Evolutionary conservation across 2,113 vertebrate species (phyloP).

Genomic region (Oreochromis niloticus): DNA sequence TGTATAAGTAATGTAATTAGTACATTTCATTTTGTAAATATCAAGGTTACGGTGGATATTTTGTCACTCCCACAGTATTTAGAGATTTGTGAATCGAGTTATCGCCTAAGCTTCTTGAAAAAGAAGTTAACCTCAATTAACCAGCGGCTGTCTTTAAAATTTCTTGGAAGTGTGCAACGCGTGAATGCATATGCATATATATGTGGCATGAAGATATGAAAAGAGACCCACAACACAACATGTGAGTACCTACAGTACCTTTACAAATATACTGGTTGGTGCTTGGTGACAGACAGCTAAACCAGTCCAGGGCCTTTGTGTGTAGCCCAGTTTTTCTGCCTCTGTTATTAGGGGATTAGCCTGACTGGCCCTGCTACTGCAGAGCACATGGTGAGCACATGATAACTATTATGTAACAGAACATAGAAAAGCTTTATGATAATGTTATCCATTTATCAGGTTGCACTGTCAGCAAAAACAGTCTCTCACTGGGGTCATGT

Average conservation of each 20-base stretch:
- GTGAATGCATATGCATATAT: neutral
- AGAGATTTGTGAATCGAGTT: neutral
- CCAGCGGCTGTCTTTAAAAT: neutral
- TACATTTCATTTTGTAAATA: neutral
- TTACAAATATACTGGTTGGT: neutral
- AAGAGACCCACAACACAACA: neutral
- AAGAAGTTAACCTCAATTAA: neutral
- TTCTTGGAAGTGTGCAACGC: neutral
- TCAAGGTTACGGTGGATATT: neutral
- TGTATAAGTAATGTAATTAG: neutral
- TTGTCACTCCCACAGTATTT: neutral
- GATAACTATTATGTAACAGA: slow-evolving; percentile 34
- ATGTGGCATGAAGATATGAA: neutral
- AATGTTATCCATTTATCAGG: neutral
- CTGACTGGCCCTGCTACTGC: slow-evolving; percentile 8
- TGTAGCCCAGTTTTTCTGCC: slow-evolving; percentile 2
- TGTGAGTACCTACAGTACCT: neutral
- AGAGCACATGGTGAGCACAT: slow-evolving; percentile 33
- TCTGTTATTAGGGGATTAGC: slow-evolving; percentile 42
- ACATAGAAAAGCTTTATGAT: neutral
- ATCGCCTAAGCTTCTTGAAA: neutral
- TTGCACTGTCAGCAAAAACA: neutral
- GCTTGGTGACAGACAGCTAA: neutral
- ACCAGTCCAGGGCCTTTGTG: slow-evolving; percentile 14
- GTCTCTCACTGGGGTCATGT: neutral